These are phyloP conservation scores for Pollenia labialis DNA, from an alignment of 2,888 invertebrate species.

Conservation along the genomic window DNA sequence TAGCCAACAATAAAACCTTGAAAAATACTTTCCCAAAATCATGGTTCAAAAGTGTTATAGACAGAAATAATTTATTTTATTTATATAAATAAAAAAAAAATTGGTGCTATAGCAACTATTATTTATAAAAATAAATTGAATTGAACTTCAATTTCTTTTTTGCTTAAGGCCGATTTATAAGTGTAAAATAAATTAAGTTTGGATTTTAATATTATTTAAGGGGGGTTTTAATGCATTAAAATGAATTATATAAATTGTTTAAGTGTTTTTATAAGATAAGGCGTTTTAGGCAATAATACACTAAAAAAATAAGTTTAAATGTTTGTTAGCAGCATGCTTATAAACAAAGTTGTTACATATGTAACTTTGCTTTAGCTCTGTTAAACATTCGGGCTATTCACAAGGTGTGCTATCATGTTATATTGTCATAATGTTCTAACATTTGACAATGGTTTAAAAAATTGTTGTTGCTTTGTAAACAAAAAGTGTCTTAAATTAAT, in stretches of 20 bases:
- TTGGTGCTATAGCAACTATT: conserved; percentile 31
- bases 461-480: too few species aligned
- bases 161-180: neutral
- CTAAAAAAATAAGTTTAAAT: neutral
- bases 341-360: too few species aligned
- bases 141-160: conserved; percentile 50
- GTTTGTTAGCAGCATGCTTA: too few species aligned
- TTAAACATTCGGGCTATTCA: too few species aligned
- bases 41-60: conserved; percentile 29
- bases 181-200: neutral
- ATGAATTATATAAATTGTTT: conserved; percentile 25
- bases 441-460: too few species aligned
- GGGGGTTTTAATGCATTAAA: neutral
- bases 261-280: neutral
- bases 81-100: conserved; percentile 29
- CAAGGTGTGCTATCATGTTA: too few species aligned
- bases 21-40: conserved; percentile 70
- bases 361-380: too few species aligned
- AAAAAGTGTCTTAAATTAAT: too few species aligned
- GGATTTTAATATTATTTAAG: conserved; percentile 5
- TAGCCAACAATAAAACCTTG: conserved; percentile 59
- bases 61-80: conserved; percentile 15
- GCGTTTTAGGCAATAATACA: conserved; percentile 11
- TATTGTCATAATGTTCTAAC: too few species aligned
- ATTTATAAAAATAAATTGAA: conserved; percentile 43